Conservation (phyloP, 2,113 vertebrate species). For the Naja naja region DNA sequence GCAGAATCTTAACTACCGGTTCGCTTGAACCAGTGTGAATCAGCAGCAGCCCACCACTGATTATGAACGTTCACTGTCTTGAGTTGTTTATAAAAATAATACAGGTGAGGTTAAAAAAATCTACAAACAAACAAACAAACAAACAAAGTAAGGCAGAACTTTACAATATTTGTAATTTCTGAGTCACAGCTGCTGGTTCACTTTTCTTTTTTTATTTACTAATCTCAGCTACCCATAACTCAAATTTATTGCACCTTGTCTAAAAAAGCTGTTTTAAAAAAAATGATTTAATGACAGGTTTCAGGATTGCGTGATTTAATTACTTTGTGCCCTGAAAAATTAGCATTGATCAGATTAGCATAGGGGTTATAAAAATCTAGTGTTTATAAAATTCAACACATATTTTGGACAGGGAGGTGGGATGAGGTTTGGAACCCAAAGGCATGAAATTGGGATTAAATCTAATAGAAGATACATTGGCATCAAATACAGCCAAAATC, state of each 20-base stretch:
- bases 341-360: constrained; percentile 49
- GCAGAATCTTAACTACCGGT: no score
- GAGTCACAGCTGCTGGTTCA: constrained; percentile 36
- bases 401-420: constrained; percentile 42
- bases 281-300: background rate
- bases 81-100: background rate
- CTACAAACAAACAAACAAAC: background rate
- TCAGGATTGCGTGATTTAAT: constrained; percentile 34
- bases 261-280: background rate
- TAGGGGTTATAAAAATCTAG: constrained; percentile 47
- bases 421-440: constrained; percentile 47
- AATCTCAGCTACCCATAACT: background rate
- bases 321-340: constrained; percentile 37
- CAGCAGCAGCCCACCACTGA: no score
- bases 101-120: background rate
- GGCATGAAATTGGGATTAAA: constrained; percentile 56
- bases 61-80: background rate
- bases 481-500: constrained; percentile 29
- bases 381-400: constrained; percentile 39
- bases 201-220: background rate
- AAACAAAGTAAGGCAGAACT: background rate
- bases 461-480: constrained; percentile 39
- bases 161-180: background rate
- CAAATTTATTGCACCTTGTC: background rate
- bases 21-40: no score